These are phyloP conservation scores for Clarias magur DNA, from an alignment of 2,113 vertebrate genomes.

Conservation along the genomic window DNA sequence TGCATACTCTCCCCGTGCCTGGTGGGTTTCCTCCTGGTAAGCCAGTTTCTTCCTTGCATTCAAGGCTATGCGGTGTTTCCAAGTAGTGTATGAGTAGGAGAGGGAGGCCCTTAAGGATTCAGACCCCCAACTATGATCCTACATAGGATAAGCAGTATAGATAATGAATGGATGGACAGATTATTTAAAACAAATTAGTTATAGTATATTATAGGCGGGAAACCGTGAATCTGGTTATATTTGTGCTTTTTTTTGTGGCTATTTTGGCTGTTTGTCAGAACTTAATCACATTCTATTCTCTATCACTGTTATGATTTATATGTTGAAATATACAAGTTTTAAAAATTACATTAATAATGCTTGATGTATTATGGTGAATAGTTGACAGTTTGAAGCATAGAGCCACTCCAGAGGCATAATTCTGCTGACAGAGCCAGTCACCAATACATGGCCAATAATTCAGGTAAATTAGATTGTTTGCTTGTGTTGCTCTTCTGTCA, in stretches of 20 bases:
- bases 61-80: too few relatives aligned
- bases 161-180: too few relatives aligned
- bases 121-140: too few relatives aligned
- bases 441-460: slow-evolving; percentile 1
- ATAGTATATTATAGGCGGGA: neutral
- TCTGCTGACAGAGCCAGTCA: slow-evolving; percentile 14
- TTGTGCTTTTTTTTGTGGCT: neutral
- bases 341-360: neutral
- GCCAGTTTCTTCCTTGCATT: too few relatives aligned
- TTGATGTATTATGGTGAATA: neutral
- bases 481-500: neutral
- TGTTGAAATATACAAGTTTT: neutral
- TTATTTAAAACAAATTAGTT: neutral
- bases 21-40: too few relatives aligned
- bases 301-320: neutral
- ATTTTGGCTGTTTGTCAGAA: neutral
- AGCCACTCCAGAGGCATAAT: neutral
- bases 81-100: too few relatives aligned
- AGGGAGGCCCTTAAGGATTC: too few relatives aligned
- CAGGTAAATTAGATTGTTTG: slow-evolving; percentile 31
- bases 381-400: neutral
- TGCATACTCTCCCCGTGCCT: too few relatives aligned
- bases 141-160: too few relatives aligned
- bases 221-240: neutral
- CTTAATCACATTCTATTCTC: neutral